Evolutionary conservation across 2,888 invertebrate species (phyloP), one percentile per base, ranked within the genome.

Genomic region (Diploptera punctata): DNA sequence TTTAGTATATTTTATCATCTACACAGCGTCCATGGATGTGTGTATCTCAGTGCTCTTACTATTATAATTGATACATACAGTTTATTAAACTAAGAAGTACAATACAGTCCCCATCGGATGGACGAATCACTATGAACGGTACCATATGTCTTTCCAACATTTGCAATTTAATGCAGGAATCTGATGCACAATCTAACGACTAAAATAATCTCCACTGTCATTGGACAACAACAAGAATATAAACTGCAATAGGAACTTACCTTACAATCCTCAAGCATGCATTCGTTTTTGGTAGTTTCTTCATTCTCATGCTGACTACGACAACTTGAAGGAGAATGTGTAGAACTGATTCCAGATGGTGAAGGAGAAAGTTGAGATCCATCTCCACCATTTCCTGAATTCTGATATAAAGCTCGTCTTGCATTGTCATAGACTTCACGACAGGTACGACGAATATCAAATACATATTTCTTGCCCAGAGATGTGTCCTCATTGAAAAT

Each of bases 371-470:
- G 9, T 24, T n/a, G 47, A 10, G 44, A 43, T 5, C 38, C 47
- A 3, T 13, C 54, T 4, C 65, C 65, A 65, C 26, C 47, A 65
- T 24, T 65, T 67, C 84, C 85, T 26, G 83, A 83, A 43, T 43
- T 44, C 38, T 86, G 84, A 78, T 91, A 93, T 71, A 93, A 85
- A 26, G 90, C 91, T 72, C 95, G 87, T 1, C 94, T 86, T 0
- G 94, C 94, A 80, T 93, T 91, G 85, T 96, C 96, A 83, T 95
- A 93, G 68, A 95, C 94, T 84, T 96, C 95, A 77, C 94, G 89
- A 78, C 94, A 94, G 49, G 96, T 96, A 78, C 93, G 89, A 69
- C 92, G 88, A 77, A 96, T 95, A 84, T 96, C 95, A 83, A 96
- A 96, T 76, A 95, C 94, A 84, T 95, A 96, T 75, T 94, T 93